A percentile compares a stretch with the other conserved stretches of the same genome.
Conservation (phyloP, 2,113 vertebrate species). For the Bettongia penicillata region DNA sequence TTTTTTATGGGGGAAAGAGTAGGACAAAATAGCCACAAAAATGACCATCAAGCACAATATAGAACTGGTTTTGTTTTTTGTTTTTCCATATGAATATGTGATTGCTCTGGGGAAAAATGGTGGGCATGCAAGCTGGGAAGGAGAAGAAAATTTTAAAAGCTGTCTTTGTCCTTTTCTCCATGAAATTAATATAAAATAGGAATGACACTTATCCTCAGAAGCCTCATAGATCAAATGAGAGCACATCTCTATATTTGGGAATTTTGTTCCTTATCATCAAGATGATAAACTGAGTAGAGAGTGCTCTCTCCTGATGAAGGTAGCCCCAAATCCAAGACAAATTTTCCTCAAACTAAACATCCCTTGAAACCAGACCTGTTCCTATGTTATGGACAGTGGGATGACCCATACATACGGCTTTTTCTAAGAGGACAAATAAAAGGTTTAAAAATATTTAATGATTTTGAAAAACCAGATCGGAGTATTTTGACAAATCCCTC, state of each 20-base stretch:
- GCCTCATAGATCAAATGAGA: background rate
- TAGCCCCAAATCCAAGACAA: background rate
- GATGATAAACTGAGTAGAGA: conserved; percentile 29
- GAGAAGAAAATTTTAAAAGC: conserved; percentile 59
- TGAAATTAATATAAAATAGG: conserved; percentile 53
- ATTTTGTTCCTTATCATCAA: conserved; percentile 31
- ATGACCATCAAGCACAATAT: conserved; percentile 61
- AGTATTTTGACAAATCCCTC: background rate
- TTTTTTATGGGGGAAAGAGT: conserved; percentile 42
- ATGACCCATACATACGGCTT: background rate
- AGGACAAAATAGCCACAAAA: conserved; percentile 8
- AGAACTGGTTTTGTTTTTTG: background rate
- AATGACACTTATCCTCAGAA: background rate
- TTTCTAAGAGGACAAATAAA: background rate
- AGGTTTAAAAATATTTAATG: conserved; percentile 43
- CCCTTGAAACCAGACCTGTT: background rate
- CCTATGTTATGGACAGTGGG: background rate
- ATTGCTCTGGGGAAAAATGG: conserved; percentile 29
- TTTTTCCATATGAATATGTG: conserved; percentile 69
- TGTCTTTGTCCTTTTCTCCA: conserved; percentile 40
- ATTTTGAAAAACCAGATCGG: background rate
- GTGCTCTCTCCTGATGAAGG: conserved; percentile 41
- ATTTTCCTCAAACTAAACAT: conserved; percentile 25
- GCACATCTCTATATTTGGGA: conserved; percentile 29
- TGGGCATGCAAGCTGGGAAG: conserved; percentile 32